Base-by-base conservation (phyloP, 92 coral and sea anemone species). In the Porites lobata region DNA sequence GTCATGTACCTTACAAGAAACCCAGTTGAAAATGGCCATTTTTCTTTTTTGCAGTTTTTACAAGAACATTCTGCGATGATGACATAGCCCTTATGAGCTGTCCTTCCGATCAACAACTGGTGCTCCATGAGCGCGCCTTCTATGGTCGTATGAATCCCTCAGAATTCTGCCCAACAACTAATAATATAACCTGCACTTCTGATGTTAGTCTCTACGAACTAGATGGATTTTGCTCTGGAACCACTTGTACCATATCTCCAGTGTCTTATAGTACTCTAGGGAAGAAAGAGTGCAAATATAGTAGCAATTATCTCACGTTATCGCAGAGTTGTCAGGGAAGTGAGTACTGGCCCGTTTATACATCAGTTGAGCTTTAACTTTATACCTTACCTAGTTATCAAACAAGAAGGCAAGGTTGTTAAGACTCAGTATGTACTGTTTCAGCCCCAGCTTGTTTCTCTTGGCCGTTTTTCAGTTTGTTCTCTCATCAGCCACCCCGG, bases 281-380 rank as follows among this genome's bases (percentile, higher is more conserved):
- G 0, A 10, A 83, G 15, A 57, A 7, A 52, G 86, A 18, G 18
- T 88, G 94, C 74, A 69, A 76, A 9, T 87, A 57, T 1, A 77
- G 59, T 12, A 59, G 53, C 12, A 92, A 85, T 62, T 69, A 85
- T 24, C 65, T 92, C n/a, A 72, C 68, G 17, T 61, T 92, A 57
- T 62, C 72, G 22, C 90, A 92, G 75, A 92, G 94, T 78, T 92
- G 94, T 50, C 94, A 92, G 72, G 59, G 22, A 74, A 18, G 94
- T 92, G 79, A 88, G 92, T 80, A 43, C 4, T 7, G 15, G 1
- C 13, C 11, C 4, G 26, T 50, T 9, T 38, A 29, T 38, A 38
- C 0, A 38, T 38, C 0, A 38, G 47, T 38, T 38, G 47, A 4
- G 47, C 47, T 38, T 38, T 38, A 38, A 38, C 47, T 38, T 38